phyloP scores from a whole-genome alignment of 1,140 invertebrate genomes.

The Nasonia giraulti region DNA sequence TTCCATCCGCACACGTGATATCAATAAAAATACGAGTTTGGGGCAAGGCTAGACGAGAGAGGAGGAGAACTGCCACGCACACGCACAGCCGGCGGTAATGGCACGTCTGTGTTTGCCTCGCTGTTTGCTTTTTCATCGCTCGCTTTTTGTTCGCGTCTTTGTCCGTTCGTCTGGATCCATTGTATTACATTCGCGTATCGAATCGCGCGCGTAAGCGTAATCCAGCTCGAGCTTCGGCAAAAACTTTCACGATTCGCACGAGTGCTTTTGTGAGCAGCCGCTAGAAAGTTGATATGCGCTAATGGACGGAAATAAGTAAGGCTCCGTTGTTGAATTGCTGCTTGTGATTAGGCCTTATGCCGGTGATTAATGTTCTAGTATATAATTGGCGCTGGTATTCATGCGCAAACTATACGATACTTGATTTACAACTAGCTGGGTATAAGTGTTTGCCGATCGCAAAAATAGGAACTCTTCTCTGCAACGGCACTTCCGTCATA shows the following conservation, averaged over 20 bases:
- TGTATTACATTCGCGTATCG: no score
- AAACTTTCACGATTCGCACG: slow-evolving; percentile 18
- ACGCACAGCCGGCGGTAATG: no score
- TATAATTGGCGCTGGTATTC: no score
- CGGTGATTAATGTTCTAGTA: slow-evolving; percentile 4
- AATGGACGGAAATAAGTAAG: not conserved
- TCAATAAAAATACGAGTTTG: no score
- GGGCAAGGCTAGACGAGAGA: no score
- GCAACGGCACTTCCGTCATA: no score
- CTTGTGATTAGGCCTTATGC: slow-evolving; percentile 6
- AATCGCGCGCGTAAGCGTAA: not conserved
- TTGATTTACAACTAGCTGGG: no score
- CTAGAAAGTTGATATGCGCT: slow-evolving; percentile 33
- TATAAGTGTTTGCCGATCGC: no score
- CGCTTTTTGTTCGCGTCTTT: not conserved
- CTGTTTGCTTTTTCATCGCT: not conserved
- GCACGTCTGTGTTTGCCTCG: not conserved
- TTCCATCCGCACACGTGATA: no score
- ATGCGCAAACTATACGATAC: no score
- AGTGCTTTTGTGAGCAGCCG: not conserved
- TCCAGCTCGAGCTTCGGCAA: not conserved
- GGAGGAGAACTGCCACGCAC: no score
- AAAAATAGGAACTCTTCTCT: no score
- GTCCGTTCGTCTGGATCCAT: not conserved
- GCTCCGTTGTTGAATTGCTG: slow-evolving; percentile 6